Conservation (phyloP, 2,888 invertebrate species). For the Ypsolopha scabrella region DNA sequence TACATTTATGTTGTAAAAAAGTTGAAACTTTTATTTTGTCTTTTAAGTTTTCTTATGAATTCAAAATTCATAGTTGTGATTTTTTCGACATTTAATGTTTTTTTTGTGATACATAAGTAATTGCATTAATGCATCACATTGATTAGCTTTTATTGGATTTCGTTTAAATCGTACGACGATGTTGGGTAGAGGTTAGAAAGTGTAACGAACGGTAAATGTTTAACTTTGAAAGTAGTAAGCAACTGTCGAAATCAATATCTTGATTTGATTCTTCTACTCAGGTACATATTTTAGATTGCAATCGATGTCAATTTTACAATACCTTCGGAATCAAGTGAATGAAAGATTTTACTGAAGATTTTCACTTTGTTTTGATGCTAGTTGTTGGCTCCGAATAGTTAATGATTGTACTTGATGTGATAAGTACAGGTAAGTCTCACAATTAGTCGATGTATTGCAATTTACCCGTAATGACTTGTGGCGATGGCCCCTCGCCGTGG, state of each 20-base stretch:
- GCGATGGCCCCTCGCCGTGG: conserved; percentile 42
- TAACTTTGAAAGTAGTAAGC: not conserved
- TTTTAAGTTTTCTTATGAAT: conserved; percentile 54
- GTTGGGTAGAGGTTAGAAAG: conserved; percentile 20
- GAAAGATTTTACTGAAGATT: no score
- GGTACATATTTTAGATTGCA: conserved; percentile 58
- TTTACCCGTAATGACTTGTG: conserved; percentile 33
- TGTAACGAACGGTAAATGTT: conserved; percentile 27
- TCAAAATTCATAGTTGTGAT: conserved; percentile 71
- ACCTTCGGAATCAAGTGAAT: not conserved
- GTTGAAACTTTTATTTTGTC: conserved; percentile 44
- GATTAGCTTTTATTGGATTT: conserved; percentile 34
- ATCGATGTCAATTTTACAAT: conserved; percentile 28
- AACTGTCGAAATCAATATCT: conserved; percentile 22
- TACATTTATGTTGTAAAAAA: conserved; percentile 16
- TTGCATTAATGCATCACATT: conserved; percentile 65
- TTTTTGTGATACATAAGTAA: conserved; percentile 65
- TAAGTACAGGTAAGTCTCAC: conserved; percentile 29
- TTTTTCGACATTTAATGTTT: conserved; percentile 70
- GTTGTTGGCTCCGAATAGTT: conserved; percentile 13
- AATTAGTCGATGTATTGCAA: conserved; percentile 57
- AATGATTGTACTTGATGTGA: conserved; percentile 52
- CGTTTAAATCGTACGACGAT: conserved; percentile 32
- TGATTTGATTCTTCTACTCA: conserved; percentile 40
- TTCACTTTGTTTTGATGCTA: no score